Evolutionary conservation across 2,888 invertebrate genomes (phyloP).

Genomic region (Brenthis hecate): DNA sequence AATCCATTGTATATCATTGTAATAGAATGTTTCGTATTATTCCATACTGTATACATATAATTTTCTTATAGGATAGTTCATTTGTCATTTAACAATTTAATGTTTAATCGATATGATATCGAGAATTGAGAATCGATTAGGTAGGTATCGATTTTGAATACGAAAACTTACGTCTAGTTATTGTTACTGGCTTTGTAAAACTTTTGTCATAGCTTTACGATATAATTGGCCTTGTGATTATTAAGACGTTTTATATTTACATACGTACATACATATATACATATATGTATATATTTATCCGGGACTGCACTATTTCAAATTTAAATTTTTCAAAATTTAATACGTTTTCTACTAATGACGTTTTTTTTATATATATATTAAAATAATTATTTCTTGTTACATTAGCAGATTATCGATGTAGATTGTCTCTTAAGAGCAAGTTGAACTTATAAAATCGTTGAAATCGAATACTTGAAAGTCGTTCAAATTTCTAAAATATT

Average conservation of each 20-base stretch:
- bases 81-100: constrained; percentile 10
- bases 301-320: background rate
- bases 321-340: background rate
- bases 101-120: constrained; percentile 5
- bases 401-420: too few species aligned
- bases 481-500: background rate
- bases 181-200: constrained; percentile 34
- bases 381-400: too few species aligned
- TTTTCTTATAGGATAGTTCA: constrained; percentile 12
- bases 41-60: background rate
- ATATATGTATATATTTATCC: constrained; percentile 3
- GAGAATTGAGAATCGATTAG: constrained; percentile 8
- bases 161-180: constrained; percentile 2
- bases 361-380: too few species aligned
- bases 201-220: constrained; percentile 37
- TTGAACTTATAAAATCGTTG: background rate
- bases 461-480: background rate
- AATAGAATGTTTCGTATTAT: background rate
- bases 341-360: too few species aligned
- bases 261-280: constrained; percentile 2
- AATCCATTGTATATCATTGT: constrained; percentile 22
- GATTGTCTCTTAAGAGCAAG: too few species aligned
- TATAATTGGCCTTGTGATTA: constrained; percentile 52
- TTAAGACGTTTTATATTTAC: constrained; percentile 11
- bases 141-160: constrained; percentile 2